phyloP scores from a whole-genome alignment of 2,113 vertebrate species.

The Cheirogaleus medius region DNA sequence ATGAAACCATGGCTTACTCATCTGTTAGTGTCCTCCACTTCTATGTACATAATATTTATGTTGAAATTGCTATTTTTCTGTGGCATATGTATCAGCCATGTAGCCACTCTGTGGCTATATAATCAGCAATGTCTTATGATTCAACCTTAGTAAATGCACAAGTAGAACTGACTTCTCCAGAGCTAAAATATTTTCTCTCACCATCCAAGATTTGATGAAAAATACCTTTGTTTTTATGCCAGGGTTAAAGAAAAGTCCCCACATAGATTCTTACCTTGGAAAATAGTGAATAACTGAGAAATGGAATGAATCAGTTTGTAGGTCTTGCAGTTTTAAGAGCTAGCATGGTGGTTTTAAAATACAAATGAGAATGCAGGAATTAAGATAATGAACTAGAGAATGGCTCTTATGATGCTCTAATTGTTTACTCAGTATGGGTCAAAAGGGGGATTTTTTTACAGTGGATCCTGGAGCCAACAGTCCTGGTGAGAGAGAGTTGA shows the following conservation, averaged over 20 bases:
- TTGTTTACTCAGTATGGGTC: no score
- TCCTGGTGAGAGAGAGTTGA: neutral
- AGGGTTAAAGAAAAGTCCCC: neutral
- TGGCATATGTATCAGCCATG: rapidly evolving
- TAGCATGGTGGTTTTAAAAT: neutral
- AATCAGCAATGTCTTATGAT: neutral
- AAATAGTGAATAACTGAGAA: neutral
- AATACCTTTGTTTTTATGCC: neutral
- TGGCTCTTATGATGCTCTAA: rapidly evolving
- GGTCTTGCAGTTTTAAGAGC: neutral
- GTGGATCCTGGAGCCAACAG: no score
- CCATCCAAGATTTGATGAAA: neutral
- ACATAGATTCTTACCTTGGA: neutral
- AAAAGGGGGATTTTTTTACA: rapidly evolving
- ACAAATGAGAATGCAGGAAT: neutral
- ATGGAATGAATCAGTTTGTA: neutral
- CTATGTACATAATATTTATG: rapidly evolving
- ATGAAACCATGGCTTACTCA: neutral
- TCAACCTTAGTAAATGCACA: no score
- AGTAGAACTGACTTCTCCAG: neutral
- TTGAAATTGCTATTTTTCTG: neutral
- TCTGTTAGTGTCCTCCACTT: neutral
- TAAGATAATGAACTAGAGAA: neutral
- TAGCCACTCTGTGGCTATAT: neutral
- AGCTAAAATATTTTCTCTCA: neutral